phyloP scores from a whole-genome alignment of 2,113 vertebrate genomes.

The Platanista minor region DNA sequence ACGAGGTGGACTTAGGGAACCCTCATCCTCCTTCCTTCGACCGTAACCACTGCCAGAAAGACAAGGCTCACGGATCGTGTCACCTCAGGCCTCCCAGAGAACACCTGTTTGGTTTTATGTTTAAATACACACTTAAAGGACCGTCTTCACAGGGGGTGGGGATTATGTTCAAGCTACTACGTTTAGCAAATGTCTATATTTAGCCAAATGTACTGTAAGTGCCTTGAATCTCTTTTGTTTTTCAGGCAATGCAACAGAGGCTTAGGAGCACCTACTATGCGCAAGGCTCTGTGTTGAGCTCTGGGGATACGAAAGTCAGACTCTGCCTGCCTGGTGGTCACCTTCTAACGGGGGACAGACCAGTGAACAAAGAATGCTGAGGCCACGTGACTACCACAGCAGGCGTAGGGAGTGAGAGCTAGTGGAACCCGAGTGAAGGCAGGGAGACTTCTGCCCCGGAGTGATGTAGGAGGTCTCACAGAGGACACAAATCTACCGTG shows the following conservation, averaged over 20 bases:
- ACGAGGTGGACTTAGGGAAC: not conserved
- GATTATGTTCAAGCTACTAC: not conserved
- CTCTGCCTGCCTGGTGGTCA: accelerated
- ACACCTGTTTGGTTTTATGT: not conserved
- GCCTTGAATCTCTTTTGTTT: not conserved
- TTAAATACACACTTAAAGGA: not conserved
- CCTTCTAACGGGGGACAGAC: not conserved
- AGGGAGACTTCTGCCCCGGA: not conserved
- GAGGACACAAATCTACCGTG: not conserved
- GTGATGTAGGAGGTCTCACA: accelerated
- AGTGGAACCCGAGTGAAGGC: not conserved
- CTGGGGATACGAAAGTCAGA: not conserved
- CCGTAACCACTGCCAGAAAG: accelerated
- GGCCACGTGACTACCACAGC: not conserved
- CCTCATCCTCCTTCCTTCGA: not conserved
- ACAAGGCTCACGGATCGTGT: accelerated
- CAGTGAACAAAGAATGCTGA: too few relatives aligned
- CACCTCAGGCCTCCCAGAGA: not conserved
- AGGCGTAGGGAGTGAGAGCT: accelerated
- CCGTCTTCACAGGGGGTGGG: not conserved
- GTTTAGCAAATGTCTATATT: not conserved
- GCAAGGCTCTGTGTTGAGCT: not conserved
- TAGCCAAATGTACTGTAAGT: not conserved
- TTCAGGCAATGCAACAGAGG: not conserved
- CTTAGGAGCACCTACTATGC: accelerated